Evolutionary conservation across 2,888 invertebrate genomes (phyloP).

Genomic region (Drosophila mulleri): DNA sequence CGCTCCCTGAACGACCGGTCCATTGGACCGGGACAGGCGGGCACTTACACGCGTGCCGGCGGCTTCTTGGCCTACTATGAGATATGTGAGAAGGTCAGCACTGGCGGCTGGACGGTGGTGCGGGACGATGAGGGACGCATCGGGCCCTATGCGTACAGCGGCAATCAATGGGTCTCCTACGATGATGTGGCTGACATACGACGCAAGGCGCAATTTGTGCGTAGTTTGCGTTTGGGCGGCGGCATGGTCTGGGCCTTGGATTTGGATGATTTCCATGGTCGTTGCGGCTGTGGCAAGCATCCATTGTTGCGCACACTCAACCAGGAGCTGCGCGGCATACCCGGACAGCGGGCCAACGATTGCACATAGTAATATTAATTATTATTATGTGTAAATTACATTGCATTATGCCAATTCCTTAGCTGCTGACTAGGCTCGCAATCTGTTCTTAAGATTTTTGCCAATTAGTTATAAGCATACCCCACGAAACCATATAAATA

Average conservation of each 20-base stretch:
- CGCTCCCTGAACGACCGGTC: slow-evolving; percentile 87
- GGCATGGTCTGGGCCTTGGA: slow-evolving; percentile 93
- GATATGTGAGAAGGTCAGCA: slow-evolving; percentile 88
- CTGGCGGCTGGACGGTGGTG: slow-evolving; percentile 87
- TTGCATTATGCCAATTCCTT: slow-evolving; percentile 25
- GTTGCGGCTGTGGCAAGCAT: slow-evolving; percentile 89
- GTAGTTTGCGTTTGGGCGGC: slow-evolving; percentile 88
- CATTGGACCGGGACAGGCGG: slow-evolving; percentile 89
- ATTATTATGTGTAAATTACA: slow-evolving; percentile 45
- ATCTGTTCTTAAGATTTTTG: slow-evolving; percentile 80
- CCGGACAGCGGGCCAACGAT: slow-evolving; percentile 84
- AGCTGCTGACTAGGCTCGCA: slow-evolving; percentile 60
- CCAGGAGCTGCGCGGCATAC: slow-evolving; percentile 86
- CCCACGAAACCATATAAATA: slow-evolving; percentile 11
- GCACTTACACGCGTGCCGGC: slow-evolving; percentile 89
- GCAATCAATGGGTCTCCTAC: slow-evolving; percentile 92
- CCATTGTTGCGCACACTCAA: slow-evolving; percentile 89
- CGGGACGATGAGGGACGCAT: slow-evolving; percentile 88
- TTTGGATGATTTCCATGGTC: slow-evolving; percentile 90
- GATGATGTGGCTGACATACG: slow-evolving; percentile 89
- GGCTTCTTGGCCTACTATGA: slow-evolving; percentile 93
- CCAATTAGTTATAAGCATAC: slow-evolving; percentile 55
- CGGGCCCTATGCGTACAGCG: slow-evolving; percentile 90
- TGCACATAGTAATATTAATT: slow-evolving; percentile 84
- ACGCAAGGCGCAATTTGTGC: slow-evolving; percentile 87